Evolutionary conservation across 1,140 invertebrate genomes (phyloP).

Genomic region (Aphelinus certus): DNA sequence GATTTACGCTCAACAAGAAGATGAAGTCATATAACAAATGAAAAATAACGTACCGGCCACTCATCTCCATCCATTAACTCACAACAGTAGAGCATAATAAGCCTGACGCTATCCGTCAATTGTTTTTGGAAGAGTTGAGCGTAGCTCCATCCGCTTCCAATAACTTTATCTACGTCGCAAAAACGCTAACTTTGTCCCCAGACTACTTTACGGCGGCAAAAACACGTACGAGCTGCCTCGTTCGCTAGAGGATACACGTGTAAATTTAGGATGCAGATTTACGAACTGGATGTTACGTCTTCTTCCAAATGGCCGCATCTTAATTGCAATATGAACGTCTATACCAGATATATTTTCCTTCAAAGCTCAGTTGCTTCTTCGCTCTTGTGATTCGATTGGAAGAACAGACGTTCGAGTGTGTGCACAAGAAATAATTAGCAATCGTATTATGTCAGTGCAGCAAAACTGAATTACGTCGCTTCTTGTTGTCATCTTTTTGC

Average conservation of each 20-base stretch:
- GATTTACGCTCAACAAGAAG: background rate
- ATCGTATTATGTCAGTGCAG: too few species aligned
- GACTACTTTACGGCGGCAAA: slow-evolving; percentile 26
- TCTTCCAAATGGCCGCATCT: background rate
- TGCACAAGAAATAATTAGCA: too few species aligned
- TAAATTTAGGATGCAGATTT: slow-evolving; percentile 29
- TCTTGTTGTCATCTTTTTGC: too few species aligned
- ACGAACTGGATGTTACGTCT: slow-evolving; percentile 14
- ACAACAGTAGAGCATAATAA: slow-evolving; percentile 11
- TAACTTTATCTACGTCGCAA: background rate
- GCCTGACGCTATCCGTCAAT: slow-evolving; percentile 34
- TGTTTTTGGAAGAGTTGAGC: slow-evolving; percentile 13
- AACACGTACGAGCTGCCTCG: background rate
- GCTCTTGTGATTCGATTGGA: too few species aligned
- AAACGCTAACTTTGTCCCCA: background rate
- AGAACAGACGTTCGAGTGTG: too few species aligned
- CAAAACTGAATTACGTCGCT: too few species aligned
- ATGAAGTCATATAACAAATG: background rate
- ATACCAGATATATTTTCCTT: too few species aligned
- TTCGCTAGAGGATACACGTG: background rate
- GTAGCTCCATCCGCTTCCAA: background rate
- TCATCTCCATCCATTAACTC: slow-evolving; percentile 31
- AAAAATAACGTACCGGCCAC: slow-evolving; percentile 20
- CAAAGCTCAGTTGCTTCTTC: too few species aligned
- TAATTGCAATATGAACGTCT: too few species aligned